phyloP scores from a whole-genome alignment of 1,140 invertebrate genomes.

The Neodiprion virginianus region DNA sequence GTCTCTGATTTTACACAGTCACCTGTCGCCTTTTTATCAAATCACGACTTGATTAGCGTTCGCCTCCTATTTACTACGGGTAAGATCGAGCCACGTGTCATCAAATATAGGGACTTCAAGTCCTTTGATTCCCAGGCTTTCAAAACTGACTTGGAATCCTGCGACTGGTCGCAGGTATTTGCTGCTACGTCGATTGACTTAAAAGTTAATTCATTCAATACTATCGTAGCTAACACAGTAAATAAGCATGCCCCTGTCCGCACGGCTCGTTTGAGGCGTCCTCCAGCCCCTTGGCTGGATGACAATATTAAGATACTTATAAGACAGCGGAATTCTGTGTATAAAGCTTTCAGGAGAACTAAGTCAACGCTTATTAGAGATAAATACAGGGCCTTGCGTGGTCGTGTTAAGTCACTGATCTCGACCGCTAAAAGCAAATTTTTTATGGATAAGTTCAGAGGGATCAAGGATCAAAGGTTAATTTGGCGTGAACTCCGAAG shows the following conservation, averaged over 20 bases:
- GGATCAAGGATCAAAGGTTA: neutral
- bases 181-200: neutral
- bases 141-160: neutral
- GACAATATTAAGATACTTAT: slow-evolving; percentile 11
- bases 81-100: neutral
- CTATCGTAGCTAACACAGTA: neutral
- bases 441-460: neutral
- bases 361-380: neutral
- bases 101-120: neutral
- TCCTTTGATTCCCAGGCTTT: neutral
- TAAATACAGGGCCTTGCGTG: neutral
- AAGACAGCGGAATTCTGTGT: neutral
- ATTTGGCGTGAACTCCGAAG: neutral
- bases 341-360: neutral
- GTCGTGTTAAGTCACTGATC: neutral
- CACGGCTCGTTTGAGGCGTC: neutral
- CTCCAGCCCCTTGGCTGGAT: slow-evolving; percentile 13
- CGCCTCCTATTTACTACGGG: neutral
- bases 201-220: neutral
- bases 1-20: neutral
- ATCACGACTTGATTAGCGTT: slow-evolving; percentile 12
- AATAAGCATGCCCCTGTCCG: neutral
- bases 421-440: neutral
- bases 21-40: slow-evolving; percentile 2
- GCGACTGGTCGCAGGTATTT: neutral